These are phyloP conservation scores for Gasteruption jaculator DNA, from an alignment of 2,888 invertebrate species.

Conservation along the genomic window DNA sequence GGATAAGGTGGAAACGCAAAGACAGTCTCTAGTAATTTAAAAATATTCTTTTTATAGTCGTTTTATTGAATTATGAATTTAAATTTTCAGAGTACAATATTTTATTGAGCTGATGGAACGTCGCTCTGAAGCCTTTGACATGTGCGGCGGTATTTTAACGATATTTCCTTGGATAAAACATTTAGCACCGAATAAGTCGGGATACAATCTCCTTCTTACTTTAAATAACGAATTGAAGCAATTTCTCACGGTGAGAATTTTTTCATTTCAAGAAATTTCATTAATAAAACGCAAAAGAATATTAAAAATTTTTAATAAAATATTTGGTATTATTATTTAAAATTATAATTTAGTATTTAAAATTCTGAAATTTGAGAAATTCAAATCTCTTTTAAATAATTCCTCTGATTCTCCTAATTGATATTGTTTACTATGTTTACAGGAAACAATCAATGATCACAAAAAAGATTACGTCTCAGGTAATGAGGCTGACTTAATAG, in stretches of 20 bases:
- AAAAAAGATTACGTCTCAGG: conserved; percentile 51
- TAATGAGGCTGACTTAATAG: conserved; percentile 59
- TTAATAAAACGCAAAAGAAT: conserved; percentile 1
- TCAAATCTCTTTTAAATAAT: background rate
- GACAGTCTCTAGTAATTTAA: no score
- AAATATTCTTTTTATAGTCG: background rate
- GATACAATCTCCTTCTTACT: conserved; percentile 58
- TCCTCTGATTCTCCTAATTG: no score
- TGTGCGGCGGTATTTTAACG: conserved; percentile 58
- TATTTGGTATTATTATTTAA: background rate
- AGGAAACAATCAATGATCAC: conserved; percentile 59
- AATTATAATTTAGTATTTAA: conserved; percentile 2
- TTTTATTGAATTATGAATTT: background rate
- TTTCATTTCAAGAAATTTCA: conserved; percentile 9
- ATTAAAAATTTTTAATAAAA: background rate
- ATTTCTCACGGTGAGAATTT: conserved; percentile 53
- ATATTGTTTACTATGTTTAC: no score
- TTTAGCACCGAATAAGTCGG: conserved; percentile 59
- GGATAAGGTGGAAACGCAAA: no score
- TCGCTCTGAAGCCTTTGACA: conserved; percentile 47
- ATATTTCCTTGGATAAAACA: conserved; percentile 63
- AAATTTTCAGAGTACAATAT: conserved; percentile 30
- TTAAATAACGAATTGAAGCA: conserved; percentile 57
- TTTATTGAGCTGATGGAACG: conserved; percentile 39
- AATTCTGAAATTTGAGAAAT: background rate